Evolutionary conservation across 2,888 invertebrate species (phyloP).

Genomic region (Epinotia demarniana): DNA sequence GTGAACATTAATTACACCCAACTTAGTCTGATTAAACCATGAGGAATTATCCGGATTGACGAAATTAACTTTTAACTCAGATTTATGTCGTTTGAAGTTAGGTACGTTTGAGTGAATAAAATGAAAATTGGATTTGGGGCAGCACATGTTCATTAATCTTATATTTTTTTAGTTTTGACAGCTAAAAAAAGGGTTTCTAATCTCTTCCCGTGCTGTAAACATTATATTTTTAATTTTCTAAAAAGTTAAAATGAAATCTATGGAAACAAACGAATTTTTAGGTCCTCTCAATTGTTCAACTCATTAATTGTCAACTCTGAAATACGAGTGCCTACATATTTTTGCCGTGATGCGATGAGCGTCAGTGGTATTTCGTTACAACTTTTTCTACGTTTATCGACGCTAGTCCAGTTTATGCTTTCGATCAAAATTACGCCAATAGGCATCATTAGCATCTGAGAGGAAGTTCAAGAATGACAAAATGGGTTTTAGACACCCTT

Average conservation of each 20-base stretch:
- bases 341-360: too few relatives aligned
- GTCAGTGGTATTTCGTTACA: too few relatives aligned
- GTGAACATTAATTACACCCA: constrained; percentile 84
- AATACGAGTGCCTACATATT: too few relatives aligned
- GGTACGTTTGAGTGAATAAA: constrained; percentile 51
- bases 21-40: constrained; percentile 84
- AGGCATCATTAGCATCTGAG: too few relatives aligned
- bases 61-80: constrained; percentile 84
- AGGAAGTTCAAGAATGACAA: too few relatives aligned
- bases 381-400: too few relatives aligned
- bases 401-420: too few relatives aligned
- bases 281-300: background rate
- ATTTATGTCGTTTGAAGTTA: constrained; percentile 73
- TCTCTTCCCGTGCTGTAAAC: background rate
- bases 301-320: background rate
- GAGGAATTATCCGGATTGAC: constrained; percentile 84
- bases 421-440: too few relatives aligned
- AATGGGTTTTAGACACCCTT: too few relatives aligned
- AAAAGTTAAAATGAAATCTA: too few relatives aligned
- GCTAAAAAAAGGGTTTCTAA: background rate
- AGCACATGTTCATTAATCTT: constrained; percentile 9
- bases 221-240: background rate
- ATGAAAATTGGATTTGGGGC: constrained; percentile 35
- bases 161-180: constrained; percentile 4
- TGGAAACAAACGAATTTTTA: too few relatives aligned